A percentile compares a stretch with the other conserved stretches of the same genome.
phyloP scores from a whole-genome alignment of 1,140 invertebrate species.

The Aphidius gifuensis region DNA sequence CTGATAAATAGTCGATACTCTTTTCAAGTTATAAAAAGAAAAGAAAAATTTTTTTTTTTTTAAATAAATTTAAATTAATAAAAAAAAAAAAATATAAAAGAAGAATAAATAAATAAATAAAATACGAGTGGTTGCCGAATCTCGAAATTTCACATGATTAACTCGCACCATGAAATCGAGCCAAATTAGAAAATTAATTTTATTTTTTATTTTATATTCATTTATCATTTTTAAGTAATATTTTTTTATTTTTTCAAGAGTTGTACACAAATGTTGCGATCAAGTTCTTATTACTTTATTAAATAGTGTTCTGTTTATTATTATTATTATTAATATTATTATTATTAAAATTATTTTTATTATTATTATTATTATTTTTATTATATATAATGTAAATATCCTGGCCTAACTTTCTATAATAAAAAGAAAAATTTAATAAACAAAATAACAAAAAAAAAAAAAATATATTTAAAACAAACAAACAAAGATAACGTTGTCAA shows the following conservation, averaged over 20 bases:
- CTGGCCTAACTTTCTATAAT: too few relatives aligned
- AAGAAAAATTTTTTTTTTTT: constrained; percentile 12
- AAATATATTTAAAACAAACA: constrained; percentile 7
- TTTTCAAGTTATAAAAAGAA: too few relatives aligned
- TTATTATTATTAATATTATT: too few relatives aligned
- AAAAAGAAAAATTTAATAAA: too few relatives aligned
- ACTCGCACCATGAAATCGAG: not conserved
- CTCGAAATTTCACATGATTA: not conserved
- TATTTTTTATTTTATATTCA: too few relatives aligned
- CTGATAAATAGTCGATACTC: too few relatives aligned
- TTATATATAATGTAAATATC: not conserved
- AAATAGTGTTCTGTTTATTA: not conserved
- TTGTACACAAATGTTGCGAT: constrained; percentile 3
- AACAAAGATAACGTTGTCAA: constrained; percentile 29
- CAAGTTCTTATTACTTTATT: constrained; percentile 3
- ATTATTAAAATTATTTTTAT: constrained; percentile 4
- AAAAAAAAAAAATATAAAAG: not conserved
- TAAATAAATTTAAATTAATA: not conserved
- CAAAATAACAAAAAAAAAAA: constrained; percentile 12
- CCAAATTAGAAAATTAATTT: too few relatives aligned
- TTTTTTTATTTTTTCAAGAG: too few relatives aligned
- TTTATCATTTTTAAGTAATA: too few relatives aligned
- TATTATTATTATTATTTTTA: constrained; percentile 6
- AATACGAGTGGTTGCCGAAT: constrained; percentile 21
- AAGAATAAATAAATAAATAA: not conserved